Evolutionary conservation across 2,797 vertebrate genomes (phyloP), one percentile per base, ranked within the genome.

Genomic region (Halcyon leucocephala): DNA sequence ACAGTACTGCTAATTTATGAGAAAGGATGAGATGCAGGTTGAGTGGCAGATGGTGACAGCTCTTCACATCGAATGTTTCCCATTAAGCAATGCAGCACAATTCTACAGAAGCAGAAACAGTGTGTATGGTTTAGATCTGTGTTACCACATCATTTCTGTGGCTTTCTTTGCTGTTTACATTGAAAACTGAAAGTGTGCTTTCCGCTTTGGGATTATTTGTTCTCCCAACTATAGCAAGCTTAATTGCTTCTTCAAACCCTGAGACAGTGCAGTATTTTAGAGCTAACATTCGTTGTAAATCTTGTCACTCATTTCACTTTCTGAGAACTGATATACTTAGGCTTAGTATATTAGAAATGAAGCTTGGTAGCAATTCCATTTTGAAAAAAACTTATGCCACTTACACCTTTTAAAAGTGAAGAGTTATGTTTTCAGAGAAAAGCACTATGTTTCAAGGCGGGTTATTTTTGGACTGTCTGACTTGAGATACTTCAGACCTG

Each of bases 151-250:
- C 41, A 25, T 52, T 64, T 39, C 62, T 88, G 49, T 0, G 25
- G 26, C 5, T 31, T 60, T 82, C 70, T 82, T 29, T 69, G 17
- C 58, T 92, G 71, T 78, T 88, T 78, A 74, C 82, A n/a, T 4
- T 65, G 64, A 42, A 82, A 86, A 79, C 69, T 62, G 72, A 42
- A 94, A 82, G 73, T 24, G 25, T 44, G 19, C 28, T 28, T 90
- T 94, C 65, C 12, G 24, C 95, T 94, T 86, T 71, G 87, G 80
- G 95, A 96, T 95, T 93, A 88, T 82, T 85, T 95, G 77, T 93
- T 96, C 88, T 94, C 90, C 67, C 87, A 79, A 29, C 77, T 93
- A 20, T 55, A 93, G 92, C 79, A 62, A 95, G 93, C 80, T 91
- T 97, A 96, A 95, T 97, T 93, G 89, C 78, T n/a, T 62, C n/a